phyloP scores from a whole-genome alignment of 2,888 invertebrate species.

The Dynastes tityus region DNA sequence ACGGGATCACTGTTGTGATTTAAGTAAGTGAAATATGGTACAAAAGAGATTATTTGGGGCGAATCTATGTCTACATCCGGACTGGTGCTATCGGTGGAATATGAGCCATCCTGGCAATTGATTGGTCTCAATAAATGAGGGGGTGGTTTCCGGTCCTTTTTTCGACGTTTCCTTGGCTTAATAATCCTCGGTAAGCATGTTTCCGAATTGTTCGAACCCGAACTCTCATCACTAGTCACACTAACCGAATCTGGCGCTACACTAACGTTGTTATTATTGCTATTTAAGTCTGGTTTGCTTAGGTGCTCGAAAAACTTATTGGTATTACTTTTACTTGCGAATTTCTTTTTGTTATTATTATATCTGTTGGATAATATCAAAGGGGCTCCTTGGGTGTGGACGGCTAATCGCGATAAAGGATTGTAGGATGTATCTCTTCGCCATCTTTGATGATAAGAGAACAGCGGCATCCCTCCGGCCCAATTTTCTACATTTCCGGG shows the following conservation, averaged over 20 bases:
- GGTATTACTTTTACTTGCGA: constrained; percentile 51
- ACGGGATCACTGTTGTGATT: constrained; percentile 12
- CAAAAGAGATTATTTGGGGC: constrained; percentile 46
- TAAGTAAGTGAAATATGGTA: constrained; percentile 46
- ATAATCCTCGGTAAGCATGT: constrained; percentile 90
- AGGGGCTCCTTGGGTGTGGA: constrained; percentile 90
- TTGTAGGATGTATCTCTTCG: constrained; percentile 60
- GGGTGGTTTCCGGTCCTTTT: constrained; percentile 89
- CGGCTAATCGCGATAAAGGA: constrained; percentile 82
- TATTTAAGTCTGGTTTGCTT: neutral
- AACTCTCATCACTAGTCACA: constrained; percentile 85
- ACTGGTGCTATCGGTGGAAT: constrained; percentile 65
- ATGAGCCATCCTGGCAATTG: constrained; percentile 62
- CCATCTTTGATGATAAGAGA: constrained; percentile 79
- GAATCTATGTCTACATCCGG: constrained; percentile 60
- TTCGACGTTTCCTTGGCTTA: constrained; percentile 90
- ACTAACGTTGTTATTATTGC: constrained; percentile 50
- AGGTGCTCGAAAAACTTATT: constrained; percentile 12
- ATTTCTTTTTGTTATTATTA: constrained; percentile 66
- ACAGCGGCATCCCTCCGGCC: constrained; percentile 84
- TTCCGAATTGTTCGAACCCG: constrained; percentile 78
- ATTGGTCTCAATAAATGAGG: constrained; percentile 66
- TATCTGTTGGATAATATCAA: constrained; percentile 82
- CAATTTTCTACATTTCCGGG: constrained; percentile 77
- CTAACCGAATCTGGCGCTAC: constrained; percentile 76